Evolutionary conservation across 2,797 vertebrate genomes (phyloP).

Genomic region (Phoeniculus purpureus): DNA sequence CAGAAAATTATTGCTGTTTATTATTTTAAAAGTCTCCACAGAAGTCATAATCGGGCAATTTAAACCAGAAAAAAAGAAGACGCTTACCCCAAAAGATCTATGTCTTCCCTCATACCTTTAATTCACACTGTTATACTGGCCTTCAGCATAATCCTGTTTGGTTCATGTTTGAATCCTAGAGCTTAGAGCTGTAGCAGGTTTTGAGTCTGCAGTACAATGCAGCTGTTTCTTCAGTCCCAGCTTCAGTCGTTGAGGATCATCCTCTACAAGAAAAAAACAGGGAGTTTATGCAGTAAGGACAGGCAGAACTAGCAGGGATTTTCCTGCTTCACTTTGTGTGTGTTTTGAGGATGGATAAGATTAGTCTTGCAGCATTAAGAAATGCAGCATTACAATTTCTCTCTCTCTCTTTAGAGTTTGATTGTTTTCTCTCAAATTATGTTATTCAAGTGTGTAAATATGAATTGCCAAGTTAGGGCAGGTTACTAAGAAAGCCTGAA

Average conservation of each 20-base stretch:
- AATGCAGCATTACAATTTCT: not conserved
- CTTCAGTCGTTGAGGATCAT: constrained; percentile 57
- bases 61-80: not conserved
- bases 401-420: not conserved
- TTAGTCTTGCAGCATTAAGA: not conserved
- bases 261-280: constrained; percentile 31
- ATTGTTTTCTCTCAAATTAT: not conserved
- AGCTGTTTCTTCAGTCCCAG: constrained; percentile 72
- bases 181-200: constrained; percentile 53
- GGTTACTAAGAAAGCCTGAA: not conserved
- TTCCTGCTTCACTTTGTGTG: not conserved
- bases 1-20: not conserved
- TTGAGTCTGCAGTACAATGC: constrained; percentile 78
- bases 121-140: not conserved
- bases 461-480: not conserved
- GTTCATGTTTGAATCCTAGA: constrained; percentile 54
- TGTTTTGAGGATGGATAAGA: not conserved
- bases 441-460: constrained; percentile 8
- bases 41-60: not conserved
- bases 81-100: constrained; percentile 40
- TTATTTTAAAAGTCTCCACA: constrained; percentile 4
- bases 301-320: not conserved
- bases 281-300: constrained; percentile 40
- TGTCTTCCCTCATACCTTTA: constrained; percentile 22
- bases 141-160: constrained; percentile 39